These are phyloP conservation scores for Cryptus armator DNA, from an alignment of 2,888 invertebrate species.

Conservation along the genomic window DNA sequence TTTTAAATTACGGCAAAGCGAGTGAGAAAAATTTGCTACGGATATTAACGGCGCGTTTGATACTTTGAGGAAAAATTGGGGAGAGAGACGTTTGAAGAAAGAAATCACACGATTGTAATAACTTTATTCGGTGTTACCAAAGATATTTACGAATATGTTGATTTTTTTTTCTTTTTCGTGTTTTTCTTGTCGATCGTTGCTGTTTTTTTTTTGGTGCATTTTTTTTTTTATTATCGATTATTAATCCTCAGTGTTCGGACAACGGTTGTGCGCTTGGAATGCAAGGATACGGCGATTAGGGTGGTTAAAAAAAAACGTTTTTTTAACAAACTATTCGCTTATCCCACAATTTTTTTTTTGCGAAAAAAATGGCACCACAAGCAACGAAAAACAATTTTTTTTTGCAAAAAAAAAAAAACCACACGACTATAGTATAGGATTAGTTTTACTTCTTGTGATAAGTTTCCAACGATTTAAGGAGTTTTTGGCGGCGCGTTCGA, in stretches of 20 bases:
- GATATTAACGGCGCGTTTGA: constrained; percentile 2
- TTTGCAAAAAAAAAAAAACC: no score
- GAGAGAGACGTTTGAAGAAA: constrained; percentile 24
- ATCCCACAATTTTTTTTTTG: no score
- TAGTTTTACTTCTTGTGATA: constrained; percentile 3
- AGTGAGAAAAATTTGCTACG: constrained; percentile 17
- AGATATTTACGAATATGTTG: background rate
- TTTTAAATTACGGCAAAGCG: constrained; percentile 12
- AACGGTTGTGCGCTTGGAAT: background rate
- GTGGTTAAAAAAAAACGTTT: background rate
- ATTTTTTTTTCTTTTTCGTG: constrained; percentile 1
- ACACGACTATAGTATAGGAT: constrained; percentile 1
- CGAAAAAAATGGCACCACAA: no score
- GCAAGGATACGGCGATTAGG: no score
- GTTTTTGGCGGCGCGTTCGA: background rate
- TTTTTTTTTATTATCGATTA: constrained; percentile 5
- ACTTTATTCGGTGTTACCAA: background rate
- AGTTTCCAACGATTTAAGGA: background rate
- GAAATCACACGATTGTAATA: constrained; percentile 10
- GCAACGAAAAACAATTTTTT: no score
- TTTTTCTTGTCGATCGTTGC: background rate
- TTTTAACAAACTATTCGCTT: background rate
- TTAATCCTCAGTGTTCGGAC: background rate
- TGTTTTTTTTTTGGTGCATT: background rate
- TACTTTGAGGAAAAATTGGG: constrained; percentile 17